These are phyloP conservation scores for Cygnus buccinator DNA, from an alignment of 2,113 vertebrate genomes.

Conservation along the genomic window DNA sequence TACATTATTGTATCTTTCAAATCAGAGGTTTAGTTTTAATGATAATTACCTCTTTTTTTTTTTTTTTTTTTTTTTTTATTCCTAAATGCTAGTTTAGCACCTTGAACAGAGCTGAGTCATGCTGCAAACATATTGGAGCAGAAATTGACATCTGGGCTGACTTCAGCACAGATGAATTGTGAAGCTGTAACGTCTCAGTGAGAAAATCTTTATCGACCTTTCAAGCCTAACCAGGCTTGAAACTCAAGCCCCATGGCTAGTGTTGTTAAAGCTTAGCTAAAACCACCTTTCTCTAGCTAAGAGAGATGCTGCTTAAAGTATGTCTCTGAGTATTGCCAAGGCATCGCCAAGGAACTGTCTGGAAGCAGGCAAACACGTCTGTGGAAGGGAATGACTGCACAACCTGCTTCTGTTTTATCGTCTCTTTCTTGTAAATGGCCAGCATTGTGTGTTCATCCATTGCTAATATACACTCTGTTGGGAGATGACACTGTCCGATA, in stretches of 20 bases:
- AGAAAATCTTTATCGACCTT: not conserved
- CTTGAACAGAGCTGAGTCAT: not conserved
- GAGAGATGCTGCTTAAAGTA: not conserved
- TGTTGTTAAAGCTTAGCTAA: not conserved
- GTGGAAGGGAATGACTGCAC: not conserved
- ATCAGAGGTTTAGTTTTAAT: not conserved
- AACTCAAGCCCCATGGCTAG: not conserved
- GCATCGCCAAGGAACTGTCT: not conserved
- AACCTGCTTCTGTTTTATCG: not conserved
- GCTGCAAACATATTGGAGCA: not conserved
- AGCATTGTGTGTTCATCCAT: not conserved
- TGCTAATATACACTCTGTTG: not conserved
- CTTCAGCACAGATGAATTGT: not conserved
- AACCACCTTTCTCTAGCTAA: not conserved
- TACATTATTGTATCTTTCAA: not conserved
- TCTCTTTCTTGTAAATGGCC: not conserved
- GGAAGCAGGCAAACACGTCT: not conserved
- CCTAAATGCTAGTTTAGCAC: not conserved
- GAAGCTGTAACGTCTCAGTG: not conserved
- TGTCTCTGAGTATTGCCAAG: not conserved
- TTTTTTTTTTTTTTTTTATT: not conserved
- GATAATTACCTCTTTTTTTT: no score
- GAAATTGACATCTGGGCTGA: not conserved
- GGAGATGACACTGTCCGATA: not conserved
- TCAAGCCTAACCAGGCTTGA: not conserved